Evolutionary conservation across 2,113 vertebrate genomes (phyloP), one percentile per base, ranked within the genome.

Genomic region (Hippocampus mohnikei): DNA sequence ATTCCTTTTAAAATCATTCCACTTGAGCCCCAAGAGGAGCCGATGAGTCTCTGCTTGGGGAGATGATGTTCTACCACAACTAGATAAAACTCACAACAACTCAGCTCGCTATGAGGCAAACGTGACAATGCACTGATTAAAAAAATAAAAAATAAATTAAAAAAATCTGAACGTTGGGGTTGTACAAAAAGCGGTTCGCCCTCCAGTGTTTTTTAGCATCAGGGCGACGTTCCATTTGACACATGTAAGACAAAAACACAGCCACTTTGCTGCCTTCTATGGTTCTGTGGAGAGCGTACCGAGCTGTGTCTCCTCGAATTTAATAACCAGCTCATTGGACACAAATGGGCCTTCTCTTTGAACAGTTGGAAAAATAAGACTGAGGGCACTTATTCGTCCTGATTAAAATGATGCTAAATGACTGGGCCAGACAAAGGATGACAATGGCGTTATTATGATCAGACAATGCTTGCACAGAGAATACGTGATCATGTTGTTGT

Each of bases 241-340:
- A 80, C 60, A 86, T 71, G 82, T 80, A 82, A 80, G 70, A 69
- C 44, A 10, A 13, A 16, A 83, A 55, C 46, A 27, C 11, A 59
- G 56, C 50, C 58, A 67, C 59, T 85, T 74, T 33, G 42, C 70
- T 79, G 55, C 81, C 87, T 81, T 86, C 40, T 83, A 75, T 70
- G 84, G 84, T 50, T 80, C 55, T 71, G 48, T 18, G 58, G 27
- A 3, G 2, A 29, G 27, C 12, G 23, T 13, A 58, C 23, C 58
- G 33, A 16, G 58, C 63, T 20, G 48, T 33, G 67, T 59, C 69
- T 42, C 46, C 33, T 67, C 63, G 42, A 74, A 79, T 66, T 61
- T 44, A 81, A 83, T 71, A 77, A 72, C 41, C 1, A 18, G 46
- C 82, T 82, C 60, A 66, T 75, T 81, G 70, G 27, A 76, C 70